A percentile compares a stretch with the other conserved stretches of the same genome.
phyloP scores from a whole-genome alignment of 2,888 invertebrate genomes.

The Hirtodrosophila confusa region DNA sequence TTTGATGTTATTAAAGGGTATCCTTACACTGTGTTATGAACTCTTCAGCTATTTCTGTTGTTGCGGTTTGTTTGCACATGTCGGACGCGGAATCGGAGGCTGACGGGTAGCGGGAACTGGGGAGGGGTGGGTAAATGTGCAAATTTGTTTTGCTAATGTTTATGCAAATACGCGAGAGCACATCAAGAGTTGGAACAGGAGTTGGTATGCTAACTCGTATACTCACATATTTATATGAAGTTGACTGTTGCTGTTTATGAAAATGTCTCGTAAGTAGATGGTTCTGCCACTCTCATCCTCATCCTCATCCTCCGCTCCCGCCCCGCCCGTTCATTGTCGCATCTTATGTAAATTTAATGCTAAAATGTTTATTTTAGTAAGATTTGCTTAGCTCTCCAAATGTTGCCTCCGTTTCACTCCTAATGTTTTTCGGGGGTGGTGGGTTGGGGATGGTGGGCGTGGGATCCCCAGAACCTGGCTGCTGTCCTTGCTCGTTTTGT shows the following conservation, averaged over 20 bases:
- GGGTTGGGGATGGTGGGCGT: not conserved
- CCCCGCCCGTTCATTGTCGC: conserved; percentile 58
- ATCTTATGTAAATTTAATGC: conserved; percentile 81
- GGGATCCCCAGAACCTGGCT: conserved; percentile 26
- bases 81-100: conserved; percentile 45
- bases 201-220: conserved; percentile 11
- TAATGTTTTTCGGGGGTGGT: conserved; percentile 45
- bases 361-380: conserved; percentile 81
- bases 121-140: conserved; percentile 65
- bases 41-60: conserved; percentile 33
- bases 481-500: conserved; percentile 32
- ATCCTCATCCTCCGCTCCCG: conserved; percentile 6
- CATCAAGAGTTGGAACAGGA: conserved; percentile 41
- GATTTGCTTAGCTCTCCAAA: conserved; percentile 79
- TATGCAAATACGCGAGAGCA: conserved; percentile 76
- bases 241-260: conserved; percentile 73
- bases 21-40: not conserved
- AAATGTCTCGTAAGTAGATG: conserved; percentile 68
- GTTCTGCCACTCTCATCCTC: conserved; percentile 5
- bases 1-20: conserved; percentile 29
- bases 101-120: conserved; percentile 4
- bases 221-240: conserved; percentile 55
- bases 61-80: conserved; percentile 77
- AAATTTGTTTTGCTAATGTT: conserved; percentile 81
- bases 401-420: conserved; percentile 45